These are phyloP conservation scores for Papilio xuthus DNA, from an alignment of 1,140 invertebrate species.

Conservation along the genomic window DNA sequence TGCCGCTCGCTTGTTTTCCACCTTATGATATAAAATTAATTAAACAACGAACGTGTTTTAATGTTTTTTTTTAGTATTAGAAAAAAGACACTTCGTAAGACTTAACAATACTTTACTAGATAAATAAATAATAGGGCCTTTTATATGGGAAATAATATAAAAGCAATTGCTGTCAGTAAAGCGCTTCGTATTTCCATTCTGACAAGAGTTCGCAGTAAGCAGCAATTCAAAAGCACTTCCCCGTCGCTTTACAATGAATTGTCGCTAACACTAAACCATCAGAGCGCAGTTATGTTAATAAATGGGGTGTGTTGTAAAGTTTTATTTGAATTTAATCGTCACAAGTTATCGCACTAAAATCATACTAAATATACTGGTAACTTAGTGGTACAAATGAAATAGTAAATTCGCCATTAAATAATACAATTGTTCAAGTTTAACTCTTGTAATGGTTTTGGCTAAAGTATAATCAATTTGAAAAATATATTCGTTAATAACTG, in stretches of 20 bases:
- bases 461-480: too few species aligned
- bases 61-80: too few species aligned
- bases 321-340: constrained; percentile 26
- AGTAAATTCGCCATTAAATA: too few species aligned
- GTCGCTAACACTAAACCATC: not conserved
- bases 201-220: constrained; percentile 1
- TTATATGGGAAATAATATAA: not conserved
- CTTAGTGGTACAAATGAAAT: not conserved
- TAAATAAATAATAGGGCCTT: not conserved
- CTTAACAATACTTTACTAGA: not conserved
- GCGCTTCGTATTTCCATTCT: not conserved
- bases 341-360: constrained; percentile 7
- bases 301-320: constrained; percentile 15
- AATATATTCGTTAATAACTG: too few species aligned
- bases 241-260: constrained; percentile 11
- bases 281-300: constrained; percentile 8
- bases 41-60: too few species aligned
- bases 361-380: not conserved
- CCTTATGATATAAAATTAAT: too few species aligned
- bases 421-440: too few species aligned
- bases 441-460: too few species aligned
- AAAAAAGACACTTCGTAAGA: too few species aligned
- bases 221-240: constrained; percentile 17
- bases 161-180: constrained; percentile 7
- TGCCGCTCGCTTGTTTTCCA: too few species aligned